These are phyloP conservation scores for Lathamus discolor DNA, from an alignment of 2,113 vertebrate genomes.

Conservation along the genomic window DNA sequence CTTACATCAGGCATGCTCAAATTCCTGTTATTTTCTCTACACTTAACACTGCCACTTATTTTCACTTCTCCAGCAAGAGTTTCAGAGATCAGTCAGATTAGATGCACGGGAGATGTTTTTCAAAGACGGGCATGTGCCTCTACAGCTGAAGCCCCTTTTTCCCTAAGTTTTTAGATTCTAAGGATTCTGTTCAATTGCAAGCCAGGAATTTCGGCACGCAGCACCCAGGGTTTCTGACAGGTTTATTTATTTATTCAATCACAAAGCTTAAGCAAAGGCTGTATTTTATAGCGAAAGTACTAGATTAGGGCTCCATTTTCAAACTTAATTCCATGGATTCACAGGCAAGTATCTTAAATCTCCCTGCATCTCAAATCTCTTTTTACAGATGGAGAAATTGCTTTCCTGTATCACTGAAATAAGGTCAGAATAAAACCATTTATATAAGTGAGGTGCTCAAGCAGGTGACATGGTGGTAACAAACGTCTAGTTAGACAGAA, in stretches of 20 bases:
- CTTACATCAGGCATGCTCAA: background rate
- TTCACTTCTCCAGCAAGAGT: fast-evolving
- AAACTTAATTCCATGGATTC: background rate
- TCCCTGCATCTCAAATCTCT: background rate
- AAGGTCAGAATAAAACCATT: background rate
- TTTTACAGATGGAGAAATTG: background rate
- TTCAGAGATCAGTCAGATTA: background rate
- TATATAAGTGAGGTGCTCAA: background rate
- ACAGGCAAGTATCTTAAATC: background rate
- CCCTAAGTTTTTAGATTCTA: background rate
- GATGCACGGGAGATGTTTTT: fast-evolving
- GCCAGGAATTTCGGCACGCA: background rate
- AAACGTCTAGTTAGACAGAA: background rate
- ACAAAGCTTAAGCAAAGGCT: background rate
- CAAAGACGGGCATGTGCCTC: background rate
- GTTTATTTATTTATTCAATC: background rate
- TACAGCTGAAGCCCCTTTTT: background rate
- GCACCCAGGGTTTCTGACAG: background rate
- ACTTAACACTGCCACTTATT: fast-evolving
- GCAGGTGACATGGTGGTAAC: background rate
- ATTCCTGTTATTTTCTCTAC: background rate
- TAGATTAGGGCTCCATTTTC: background rate
- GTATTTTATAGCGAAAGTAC: background rate
- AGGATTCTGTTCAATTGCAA: background rate
- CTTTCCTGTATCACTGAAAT: background rate